Evolutionary conservation across 2,113 vertebrate species (phyloP).

Genomic region (Aptenodytes forsteri): DNA sequence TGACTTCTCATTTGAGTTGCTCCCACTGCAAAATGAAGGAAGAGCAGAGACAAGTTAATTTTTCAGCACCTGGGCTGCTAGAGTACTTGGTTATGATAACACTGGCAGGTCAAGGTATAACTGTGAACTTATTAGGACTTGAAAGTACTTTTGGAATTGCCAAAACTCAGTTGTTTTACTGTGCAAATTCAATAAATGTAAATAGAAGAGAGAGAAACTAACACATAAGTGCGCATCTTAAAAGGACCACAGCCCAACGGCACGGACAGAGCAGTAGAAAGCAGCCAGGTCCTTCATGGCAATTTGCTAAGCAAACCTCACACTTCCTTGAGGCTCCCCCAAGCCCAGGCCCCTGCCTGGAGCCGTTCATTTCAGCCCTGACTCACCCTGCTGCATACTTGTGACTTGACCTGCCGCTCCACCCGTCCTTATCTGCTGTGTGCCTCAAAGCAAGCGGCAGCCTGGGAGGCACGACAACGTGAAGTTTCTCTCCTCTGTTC

Average conservation of each 20-base stretch:
- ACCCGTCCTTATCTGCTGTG: accelerated
- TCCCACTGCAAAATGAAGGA: neutral
- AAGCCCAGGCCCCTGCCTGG: neutral
- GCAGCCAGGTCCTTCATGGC: neutral
- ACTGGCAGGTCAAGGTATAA: neutral
- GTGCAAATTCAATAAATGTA: neutral
- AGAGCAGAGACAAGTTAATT: neutral
- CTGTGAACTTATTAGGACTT: neutral
- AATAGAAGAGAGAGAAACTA: neutral
- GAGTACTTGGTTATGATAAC: neutral
- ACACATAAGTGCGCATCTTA: accelerated
- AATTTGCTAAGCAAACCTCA: neutral
- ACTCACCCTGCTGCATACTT: neutral
- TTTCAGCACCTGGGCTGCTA: neutral
- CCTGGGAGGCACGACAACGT: accelerated
- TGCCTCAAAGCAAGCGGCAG: neutral
- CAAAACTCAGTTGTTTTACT: neutral
- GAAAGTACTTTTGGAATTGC: neutral
- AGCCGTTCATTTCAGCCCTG: neutral
- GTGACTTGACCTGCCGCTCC: neutral
- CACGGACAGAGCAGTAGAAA: neutral
- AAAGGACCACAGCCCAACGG: accelerated
- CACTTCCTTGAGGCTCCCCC: accelerated
- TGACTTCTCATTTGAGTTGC: neutral
- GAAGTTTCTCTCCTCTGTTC: neutral